Evolutionary conservation across 2,888 invertebrate species (phyloP), one percentile per base, ranked within the genome.

Genomic region (Lepidocyrtoides sp.): DNA sequence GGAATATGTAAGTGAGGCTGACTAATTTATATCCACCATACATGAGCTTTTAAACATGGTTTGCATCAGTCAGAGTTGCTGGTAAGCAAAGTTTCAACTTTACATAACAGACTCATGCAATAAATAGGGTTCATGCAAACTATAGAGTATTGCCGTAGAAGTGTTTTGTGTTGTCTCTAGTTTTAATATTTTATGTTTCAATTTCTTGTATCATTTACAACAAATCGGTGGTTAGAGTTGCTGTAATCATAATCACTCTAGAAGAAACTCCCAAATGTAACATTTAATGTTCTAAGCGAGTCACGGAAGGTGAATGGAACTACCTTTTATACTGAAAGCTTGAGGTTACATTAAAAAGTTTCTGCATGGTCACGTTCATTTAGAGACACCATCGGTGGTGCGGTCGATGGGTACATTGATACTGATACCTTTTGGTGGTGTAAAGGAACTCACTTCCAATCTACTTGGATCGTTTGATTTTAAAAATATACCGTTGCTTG

Each of bases 111-210:
- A n/a, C n/a, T n/a, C n/a, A n/a, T n/a, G n/a, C n/a, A n/a, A n/a
- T n/a, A n/a, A n/a, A n/a, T n/a, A n/a, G n/a, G n/a, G 14, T 26
- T 60, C 12, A 32, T 32, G 1, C 32, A 32, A 66, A 14, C 4
- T 26, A 26, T 8, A 26, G 23, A 23, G 1, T 60, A 0, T 23
- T 54, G n/a, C 20, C 17, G 54, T 8, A 77, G 4, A 81, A 32
- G 23, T 57, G 29, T 2, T 36, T 81, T 10, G 32, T 36, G 2
- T 12, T 85, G 23, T 2, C 17, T 63, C 63, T 29, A 0, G 29
- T 29, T 60, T 89, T 72, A 89, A 89, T 89, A 82, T 82, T 88
- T 88, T 54, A 88, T 54, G 41, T 72, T 89, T 89, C 89, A 89
- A 89, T 89, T 89, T 54, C 88, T 81, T 32, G 20, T 57, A 69